Conservation (phyloP, 2,113 vertebrate species). For the Burhinus bistriatus region DNA sequence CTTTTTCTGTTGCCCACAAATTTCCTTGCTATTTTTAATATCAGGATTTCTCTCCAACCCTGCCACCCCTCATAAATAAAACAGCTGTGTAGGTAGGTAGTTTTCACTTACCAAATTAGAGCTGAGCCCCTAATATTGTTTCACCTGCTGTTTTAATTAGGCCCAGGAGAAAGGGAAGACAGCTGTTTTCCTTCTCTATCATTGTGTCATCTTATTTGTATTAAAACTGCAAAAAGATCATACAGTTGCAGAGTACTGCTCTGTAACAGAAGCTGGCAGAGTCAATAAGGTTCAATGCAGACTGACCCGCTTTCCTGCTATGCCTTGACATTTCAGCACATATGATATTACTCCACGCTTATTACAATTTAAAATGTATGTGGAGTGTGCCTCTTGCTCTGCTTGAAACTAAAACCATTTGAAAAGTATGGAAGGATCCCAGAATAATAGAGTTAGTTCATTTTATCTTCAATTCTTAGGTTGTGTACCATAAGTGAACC, state of each 20-base stretch:
- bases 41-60: neutral
- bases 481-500: neutral
- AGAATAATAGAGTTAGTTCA: neutral
- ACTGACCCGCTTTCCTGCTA: neutral
- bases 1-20: neutral
- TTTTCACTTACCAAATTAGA: conserved; percentile 36
- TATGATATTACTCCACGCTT: neutral
- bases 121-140: neutral
- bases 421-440: neutral
- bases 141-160: conserved; percentile 46
- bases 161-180: conserved; percentile 12
- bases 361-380: neutral
- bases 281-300: neutral
- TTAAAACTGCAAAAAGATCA: neutral
- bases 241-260: neutral
- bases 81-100: neutral
- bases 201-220: neutral
- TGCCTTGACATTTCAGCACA: neutral
- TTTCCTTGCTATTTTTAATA: neutral
- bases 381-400: neutral
- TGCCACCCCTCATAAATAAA: conserved; percentile 12
- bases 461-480: neutral
- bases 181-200: conserved; percentile 7
- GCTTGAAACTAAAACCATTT: neutral
- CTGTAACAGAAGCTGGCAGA: neutral